A percentile compares a stretch with the other conserved stretches of the same genome.
Conservation (phyloP, 2,113 vertebrate genomes). For the Odocoileus hemionus region DNA sequence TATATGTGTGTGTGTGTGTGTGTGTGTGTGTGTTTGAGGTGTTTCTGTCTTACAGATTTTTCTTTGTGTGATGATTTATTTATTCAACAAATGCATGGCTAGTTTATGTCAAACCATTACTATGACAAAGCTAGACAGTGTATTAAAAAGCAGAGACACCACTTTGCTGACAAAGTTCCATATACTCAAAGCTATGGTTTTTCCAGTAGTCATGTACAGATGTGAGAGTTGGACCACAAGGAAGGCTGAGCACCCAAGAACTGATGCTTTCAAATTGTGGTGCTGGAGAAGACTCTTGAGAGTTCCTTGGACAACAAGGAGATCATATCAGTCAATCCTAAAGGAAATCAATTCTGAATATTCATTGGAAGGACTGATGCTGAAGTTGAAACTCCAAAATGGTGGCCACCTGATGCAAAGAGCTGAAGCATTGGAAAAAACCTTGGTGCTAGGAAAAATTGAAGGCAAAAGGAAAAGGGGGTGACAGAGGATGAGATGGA, state of each 20-base stretch:
- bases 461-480: not conserved
- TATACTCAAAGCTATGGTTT: not conserved
- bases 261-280: not conserved
- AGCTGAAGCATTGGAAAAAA: not conserved
- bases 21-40: not conserved
- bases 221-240: not conserved
- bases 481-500: not conserved
- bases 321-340: not conserved
- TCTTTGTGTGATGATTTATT: not conserved
- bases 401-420: not conserved
- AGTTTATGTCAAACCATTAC: not conserved
- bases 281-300: not conserved
- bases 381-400: not conserved
- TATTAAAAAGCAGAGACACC: not conserved
- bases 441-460: not conserved
- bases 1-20: not conserved
- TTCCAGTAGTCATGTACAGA: not conserved
- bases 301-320: not conserved
- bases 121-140: not conserved
- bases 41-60: not conserved
- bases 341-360: not conserved
- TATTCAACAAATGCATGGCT: not conserved
- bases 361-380: not conserved
- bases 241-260: not conserved
- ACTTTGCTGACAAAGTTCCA: not conserved